phyloP scores from a whole-genome alignment of 92 coral and sea anemone species.

The Pocillopora grandis region DNA sequence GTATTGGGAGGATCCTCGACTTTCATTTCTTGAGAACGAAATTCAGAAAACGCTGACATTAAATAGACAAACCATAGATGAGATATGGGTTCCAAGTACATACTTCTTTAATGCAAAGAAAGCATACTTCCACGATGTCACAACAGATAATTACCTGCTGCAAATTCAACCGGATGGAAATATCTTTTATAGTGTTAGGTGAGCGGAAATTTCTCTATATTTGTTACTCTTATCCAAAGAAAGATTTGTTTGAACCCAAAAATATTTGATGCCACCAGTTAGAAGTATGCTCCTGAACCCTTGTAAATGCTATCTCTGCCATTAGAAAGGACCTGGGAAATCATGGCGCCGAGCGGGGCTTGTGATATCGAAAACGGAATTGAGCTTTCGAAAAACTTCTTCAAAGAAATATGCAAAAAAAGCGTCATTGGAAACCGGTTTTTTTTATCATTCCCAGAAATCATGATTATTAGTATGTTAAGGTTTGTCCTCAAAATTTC shows the following conservation, averaged over 20 bases:
- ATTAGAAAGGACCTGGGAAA: too few relatives aligned
- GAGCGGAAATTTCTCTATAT: not conserved
- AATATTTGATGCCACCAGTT: too few relatives aligned
- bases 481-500: not conserved
- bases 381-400: too few relatives aligned
- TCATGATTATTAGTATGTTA: not conserved
- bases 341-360: too few relatives aligned
- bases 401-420: too few relatives aligned
- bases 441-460: too few relatives aligned
- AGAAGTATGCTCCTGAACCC: too few relatives aligned
- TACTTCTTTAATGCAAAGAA: constrained; percentile 96
- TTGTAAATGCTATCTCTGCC: too few relatives aligned
- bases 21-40: constrained; percentile 62
- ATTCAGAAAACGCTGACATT: constrained; percentile 59
- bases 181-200: constrained; percentile 96
- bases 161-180: constrained; percentile 90
- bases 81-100: constrained; percentile 99
- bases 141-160: constrained; percentile 91
- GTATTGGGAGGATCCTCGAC: constrained; percentile 95
- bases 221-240: not conserved
- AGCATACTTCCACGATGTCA: constrained; percentile 98
- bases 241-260: not conserved
- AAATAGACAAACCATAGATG: constrained; percentile 89
- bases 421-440: too few relatives aligned
- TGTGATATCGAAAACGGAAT: too few relatives aligned